A percentile compares a stretch with the other conserved stretches of the same genome.
Evolutionary conservation across 2,113 vertebrate species (phyloP).

Genomic region (Trematocara macrostoma): DNA sequence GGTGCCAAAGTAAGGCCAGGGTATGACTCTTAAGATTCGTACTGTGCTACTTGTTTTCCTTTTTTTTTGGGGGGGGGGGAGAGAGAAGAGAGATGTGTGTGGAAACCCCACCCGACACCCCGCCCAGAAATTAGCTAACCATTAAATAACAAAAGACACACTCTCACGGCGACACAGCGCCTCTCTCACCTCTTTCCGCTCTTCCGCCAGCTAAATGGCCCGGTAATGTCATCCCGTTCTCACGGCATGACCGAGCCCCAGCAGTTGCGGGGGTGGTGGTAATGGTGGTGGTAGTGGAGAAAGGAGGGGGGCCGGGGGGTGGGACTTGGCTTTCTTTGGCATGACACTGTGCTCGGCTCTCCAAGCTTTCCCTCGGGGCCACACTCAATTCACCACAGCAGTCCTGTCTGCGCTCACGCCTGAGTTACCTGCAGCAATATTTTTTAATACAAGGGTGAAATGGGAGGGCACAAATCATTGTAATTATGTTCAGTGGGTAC

Average conservation of each 20-base stretch:
- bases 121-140: slow-evolving; percentile 55
- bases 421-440: slow-evolving; percentile 69
- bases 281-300: neutral
- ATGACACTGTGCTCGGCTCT: slow-evolving; percentile 53
- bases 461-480: slow-evolving; percentile 69
- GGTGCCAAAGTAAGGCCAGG: neutral
- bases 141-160: slow-evolving; percentile 63
- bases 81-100: neutral
- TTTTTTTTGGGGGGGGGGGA: neutral
- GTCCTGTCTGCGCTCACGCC: slow-evolving; percentile 44
- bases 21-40: neutral
- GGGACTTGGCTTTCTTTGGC: slow-evolving; percentile 64
- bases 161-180: slow-evolving; percentile 18
- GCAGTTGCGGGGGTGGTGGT: neutral
- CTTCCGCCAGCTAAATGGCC: slow-evolving; percentile 62
- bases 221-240: slow-evolving; percentile 68
- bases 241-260: slow-evolving; percentile 57
- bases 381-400: slow-evolving; percentile 53
- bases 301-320: neutral
- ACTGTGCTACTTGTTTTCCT: slow-evolving; percentile 16
- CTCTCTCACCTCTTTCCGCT: slow-evolving; percentile 58
- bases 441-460: slow-evolving; percentile 69
- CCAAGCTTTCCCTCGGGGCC: slow-evolving; percentile 61
- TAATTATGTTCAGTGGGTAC: slow-evolving; percentile 66
- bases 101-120: neutral